These are phyloP conservation scores for Chionodraco myersi DNA, from an alignment of 2,113 vertebrate species.

Conservation along the genomic window DNA sequence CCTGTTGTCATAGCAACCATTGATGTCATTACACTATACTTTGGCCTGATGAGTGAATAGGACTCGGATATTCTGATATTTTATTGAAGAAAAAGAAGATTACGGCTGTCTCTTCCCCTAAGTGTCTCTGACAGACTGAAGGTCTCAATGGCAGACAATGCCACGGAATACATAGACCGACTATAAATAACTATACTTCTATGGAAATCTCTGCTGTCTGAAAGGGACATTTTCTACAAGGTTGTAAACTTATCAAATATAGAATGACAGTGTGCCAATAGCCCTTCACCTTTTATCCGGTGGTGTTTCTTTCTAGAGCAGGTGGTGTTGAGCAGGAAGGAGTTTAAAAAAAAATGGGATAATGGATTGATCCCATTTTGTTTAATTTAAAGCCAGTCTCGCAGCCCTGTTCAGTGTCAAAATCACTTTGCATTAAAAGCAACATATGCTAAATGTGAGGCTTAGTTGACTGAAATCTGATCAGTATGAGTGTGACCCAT, in stretches of 20 bases:
- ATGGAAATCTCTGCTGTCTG: conserved; percentile 32
- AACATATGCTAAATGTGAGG: conserved; percentile 9
- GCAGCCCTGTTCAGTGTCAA: neutral
- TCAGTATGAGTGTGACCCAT: conserved; percentile 3
- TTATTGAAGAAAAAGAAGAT: conserved; percentile 34
- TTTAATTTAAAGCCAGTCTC: neutral
- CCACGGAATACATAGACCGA: conserved; percentile 6
- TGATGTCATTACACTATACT: conserved; percentile 80
- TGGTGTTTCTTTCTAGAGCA: neutral
- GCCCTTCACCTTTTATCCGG: neutral
- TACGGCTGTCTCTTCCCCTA: conserved; percentile 8
- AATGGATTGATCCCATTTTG: neutral
- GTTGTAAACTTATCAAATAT: conserved; percentile 5
- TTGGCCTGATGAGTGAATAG: conserved; percentile 62
- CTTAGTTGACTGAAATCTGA: conserved; percentile 11
- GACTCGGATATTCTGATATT: conserved; percentile 63
- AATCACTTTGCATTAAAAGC: conserved; percentile 6
- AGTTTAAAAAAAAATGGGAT: neutral
- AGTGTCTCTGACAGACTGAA: conserved; percentile 52
- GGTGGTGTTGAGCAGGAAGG: neutral
- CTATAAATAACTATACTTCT: conserved; percentile 66
- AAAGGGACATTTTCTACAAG: conserved; percentile 9
- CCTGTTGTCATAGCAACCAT: conserved; percentile 75
- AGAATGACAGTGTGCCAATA: neutral
- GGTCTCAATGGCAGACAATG: conserved; percentile 49